These are phyloP conservation scores for Escarpia spicata DNA, from an alignment of 2,888 invertebrate genomes.

Conservation along the genomic window DNA sequence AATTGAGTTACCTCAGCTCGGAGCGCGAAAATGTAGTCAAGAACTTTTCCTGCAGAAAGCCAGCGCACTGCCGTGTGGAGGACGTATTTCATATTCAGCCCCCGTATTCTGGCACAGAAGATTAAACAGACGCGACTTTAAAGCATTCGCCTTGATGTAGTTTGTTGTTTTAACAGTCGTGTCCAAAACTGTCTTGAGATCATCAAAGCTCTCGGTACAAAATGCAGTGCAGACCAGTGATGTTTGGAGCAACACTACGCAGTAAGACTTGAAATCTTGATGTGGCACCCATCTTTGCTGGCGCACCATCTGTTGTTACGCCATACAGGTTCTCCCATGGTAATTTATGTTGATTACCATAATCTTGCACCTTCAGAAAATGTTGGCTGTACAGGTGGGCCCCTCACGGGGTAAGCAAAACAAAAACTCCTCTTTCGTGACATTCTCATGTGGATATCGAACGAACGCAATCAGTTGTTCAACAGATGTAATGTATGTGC, in stretches of 20 bases:
- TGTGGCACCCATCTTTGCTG: neutral
- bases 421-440: neutral
- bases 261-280: neutral
- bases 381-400: too few species aligned
- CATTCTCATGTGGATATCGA: neutral
- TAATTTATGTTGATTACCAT: neutral
- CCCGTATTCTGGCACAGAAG: too few species aligned
- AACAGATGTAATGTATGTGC: neutral
- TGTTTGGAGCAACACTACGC: neutral
- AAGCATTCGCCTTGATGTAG: neutral
- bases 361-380: too few species aligned
- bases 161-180: neutral
- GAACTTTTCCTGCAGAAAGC: too few species aligned
- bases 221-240: neutral
- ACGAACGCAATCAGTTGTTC: neutral
- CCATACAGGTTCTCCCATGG: neutral
- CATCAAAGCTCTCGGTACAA: neutral
- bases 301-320: neutral
- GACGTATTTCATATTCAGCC: too few species aligned
- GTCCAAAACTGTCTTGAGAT: neutral
- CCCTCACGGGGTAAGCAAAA: neutral
- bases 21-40: too few species aligned
- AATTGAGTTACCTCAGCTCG: too few species aligned
- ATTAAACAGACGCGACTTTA: too few species aligned
- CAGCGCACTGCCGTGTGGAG: too few species aligned